Conservation (phyloP, 64 coral and sea anemone genomes). For the Hydrozoanthus tunicans region DNA sequence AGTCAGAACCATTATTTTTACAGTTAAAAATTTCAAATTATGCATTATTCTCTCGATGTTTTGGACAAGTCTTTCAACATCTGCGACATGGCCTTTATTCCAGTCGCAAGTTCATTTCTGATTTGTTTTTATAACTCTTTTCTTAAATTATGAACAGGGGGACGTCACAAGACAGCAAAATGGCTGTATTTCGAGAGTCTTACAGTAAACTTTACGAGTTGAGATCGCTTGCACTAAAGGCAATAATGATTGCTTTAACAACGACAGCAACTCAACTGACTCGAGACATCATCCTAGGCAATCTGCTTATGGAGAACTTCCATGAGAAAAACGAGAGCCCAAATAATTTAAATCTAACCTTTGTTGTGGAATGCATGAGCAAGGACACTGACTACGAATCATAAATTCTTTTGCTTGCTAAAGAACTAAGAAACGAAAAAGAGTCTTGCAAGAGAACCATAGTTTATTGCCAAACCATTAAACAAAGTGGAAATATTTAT, state of each 20-base stretch:
- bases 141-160: conserved; percentile 43
- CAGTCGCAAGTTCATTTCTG: conserved; percentile 30
- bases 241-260: conserved; percentile 51
- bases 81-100: not conserved
- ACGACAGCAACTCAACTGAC: conserved; percentile 63
- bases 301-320: conserved; percentile 59
- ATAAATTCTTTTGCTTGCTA: conserved; percentile 63
- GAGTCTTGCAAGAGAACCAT: conserved; percentile 63
- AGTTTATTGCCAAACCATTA: conserved; percentile 89
- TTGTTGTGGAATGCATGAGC: conserved; percentile 61
- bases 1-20: not conserved
- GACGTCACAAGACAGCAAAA: conserved; percentile 59
- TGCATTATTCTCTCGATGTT: not conserved
- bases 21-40: no score
- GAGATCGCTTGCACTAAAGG: conserved; percentile 47
- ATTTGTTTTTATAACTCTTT: conserved; percentile 8
- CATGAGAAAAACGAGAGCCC: conserved; percentile 72
- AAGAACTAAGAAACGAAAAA: conserved; percentile 37
- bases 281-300: conserved; percentile 37
- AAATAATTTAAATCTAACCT: conserved; percentile 67
- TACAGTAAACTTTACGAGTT: conserved; percentile 58
- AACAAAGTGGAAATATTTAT: conserved; percentile 78
- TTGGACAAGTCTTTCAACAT: conserved; percentile 17
- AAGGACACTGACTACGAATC: conserved; percentile 64
- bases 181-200: conserved; percentile 59